Evolutionary conservation across 2,888 invertebrate genomes (phyloP).

Genomic region (Anorthoa munda): DNA sequence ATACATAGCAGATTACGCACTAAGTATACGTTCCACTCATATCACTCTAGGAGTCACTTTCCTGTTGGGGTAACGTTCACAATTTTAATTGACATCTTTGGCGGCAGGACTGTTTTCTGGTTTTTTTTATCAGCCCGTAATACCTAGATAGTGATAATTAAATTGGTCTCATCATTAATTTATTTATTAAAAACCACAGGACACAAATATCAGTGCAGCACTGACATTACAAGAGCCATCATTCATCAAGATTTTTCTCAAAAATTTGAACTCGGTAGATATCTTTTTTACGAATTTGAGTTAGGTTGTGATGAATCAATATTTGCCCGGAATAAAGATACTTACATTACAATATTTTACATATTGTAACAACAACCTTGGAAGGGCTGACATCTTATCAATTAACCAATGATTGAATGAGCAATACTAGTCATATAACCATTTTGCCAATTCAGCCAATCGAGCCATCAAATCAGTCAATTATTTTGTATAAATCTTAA

Average conservation of each 20-base stretch:
- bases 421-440: neutral
- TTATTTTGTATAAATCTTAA: constrained; percentile 4
- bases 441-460: constrained; percentile 34
- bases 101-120: neutral
- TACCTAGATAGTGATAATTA: too few relatives aligned
- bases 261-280: too few relatives aligned
- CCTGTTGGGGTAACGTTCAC: too few relatives aligned
- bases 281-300: too few relatives aligned
- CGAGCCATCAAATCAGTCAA: neutral
- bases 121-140: neutral
- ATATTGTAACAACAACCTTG: neutral
- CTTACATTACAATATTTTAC: neutral
- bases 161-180: neutral
- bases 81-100: neutral
- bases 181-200: too few relatives aligned
- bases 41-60: too few relatives aligned
- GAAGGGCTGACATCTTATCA: neutral
- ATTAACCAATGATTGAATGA: neutral
- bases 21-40: too few relatives aligned
- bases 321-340: too few relatives aligned
- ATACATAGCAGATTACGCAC: too few relatives aligned
- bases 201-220: too few relatives aligned
- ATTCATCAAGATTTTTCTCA: too few relatives aligned
- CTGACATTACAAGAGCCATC: too few relatives aligned
- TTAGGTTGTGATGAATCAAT: neutral